A percentile compares a stretch with the other conserved stretches of the same genome.
These are phyloP conservation scores for Caenorhabditis remanei DNA, from an alignment of 1,140 invertebrate genomes.

Conservation along the genomic window DNA sequence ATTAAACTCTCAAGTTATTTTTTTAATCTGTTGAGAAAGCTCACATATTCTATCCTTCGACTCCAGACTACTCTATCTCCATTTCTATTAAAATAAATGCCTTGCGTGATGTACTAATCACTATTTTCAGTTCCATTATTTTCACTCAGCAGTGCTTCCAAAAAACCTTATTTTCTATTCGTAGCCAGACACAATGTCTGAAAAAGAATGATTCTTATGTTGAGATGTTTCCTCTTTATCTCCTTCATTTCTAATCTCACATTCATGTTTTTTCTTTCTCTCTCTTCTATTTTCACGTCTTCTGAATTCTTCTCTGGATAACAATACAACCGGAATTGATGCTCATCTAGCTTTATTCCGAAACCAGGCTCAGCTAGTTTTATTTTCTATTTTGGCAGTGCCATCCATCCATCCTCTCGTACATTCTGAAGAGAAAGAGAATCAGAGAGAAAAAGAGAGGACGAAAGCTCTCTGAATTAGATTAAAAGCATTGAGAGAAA, in stretches of 20 bases:
- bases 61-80: too few species aligned
- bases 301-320: background rate
- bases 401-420: background rate
- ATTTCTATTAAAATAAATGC: too few species aligned
- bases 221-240: background rate
- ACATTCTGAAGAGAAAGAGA: background rate
- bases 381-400: constrained; percentile 23
- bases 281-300: background rate
- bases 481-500: constrained; percentile 14
- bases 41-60: too few species aligned
- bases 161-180: too few species aligned
- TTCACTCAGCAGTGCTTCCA: too few species aligned
- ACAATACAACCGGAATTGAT: constrained; percentile 45
- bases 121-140: too few species aligned
- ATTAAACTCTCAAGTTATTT: too few species aligned
- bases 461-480: background rate
- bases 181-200: too few species aligned
- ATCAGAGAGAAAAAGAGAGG: background rate
- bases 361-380: background rate
- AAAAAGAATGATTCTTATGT: too few species aligned
- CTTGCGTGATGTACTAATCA: too few species aligned
- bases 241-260: background rate
- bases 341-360: constrained; percentile 22
- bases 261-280: constrained; percentile 1
- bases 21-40: too few species aligned